Base-by-base conservation (phyloP, 2,888 invertebrate genomes). In the Cerceris ruficornis region DNA sequence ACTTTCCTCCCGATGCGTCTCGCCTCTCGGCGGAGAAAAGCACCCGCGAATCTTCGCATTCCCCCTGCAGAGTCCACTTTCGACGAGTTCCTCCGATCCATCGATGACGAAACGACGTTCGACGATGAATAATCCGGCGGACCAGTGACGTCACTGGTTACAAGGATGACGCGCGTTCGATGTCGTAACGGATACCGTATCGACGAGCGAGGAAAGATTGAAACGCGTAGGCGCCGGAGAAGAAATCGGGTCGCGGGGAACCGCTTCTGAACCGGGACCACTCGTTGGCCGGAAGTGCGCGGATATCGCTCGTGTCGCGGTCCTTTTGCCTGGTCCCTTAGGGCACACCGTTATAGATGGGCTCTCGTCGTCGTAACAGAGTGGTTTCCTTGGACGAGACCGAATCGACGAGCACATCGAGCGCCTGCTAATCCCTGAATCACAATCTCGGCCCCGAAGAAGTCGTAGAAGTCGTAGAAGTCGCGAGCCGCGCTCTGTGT, bases 391-490 rank as follows among this genome's bases (percentile, higher is more conserved):
- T n/a, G 1, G 46, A 46, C 9, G 46, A n/a, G 50, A n/a, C 2
- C n/a, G n/a, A 11, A 50, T 50, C 28, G 28, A n/a, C n/a, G 6
- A 50, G 2, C 9, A 0, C 50, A n/a, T n/a, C n/a, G n/a, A 0
- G 50, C n/a, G 6, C 11, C 46, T 6, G 9, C 80, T 83, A 86
- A 88, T 86, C 84, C 81, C 71, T 71, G 85, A 87, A 86, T 87
- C 83, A 82, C 83, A 74, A 68, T 69, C 78, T 71, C 69, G 79
- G 46, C 81, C 71, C 62, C 81, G 80, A 80, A 77, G 79, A 79
- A 73, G 28, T 28, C 28, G 28, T 28, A n/a, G 87, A 87, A 86
- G 86, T 83, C 88, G 81, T 88, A 88, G 77, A 72, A 85, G 60
- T 76, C 80, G 58, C 14, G 69, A 67, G 68, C 64, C 73, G 73